A percentile compares a stretch with the other conserved stretches of the same genome.
phyloP scores from a whole-genome alignment of 2,888 invertebrate genomes.

The Pycnomerus fuliginosus region DNA sequence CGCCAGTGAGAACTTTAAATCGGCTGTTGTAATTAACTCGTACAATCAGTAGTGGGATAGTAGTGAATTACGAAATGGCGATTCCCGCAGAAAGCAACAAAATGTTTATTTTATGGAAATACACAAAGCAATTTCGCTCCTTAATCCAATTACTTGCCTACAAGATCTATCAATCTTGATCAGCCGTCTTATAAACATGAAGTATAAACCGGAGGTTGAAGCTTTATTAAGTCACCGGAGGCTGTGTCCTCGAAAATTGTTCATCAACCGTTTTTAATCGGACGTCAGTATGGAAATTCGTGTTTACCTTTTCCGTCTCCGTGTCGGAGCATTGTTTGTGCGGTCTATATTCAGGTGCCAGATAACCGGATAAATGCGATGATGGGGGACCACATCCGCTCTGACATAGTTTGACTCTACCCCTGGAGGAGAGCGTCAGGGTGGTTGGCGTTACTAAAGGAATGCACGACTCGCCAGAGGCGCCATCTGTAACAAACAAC shows the following conservation, averaged over 20 bases:
- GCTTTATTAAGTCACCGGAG: too few species aligned
- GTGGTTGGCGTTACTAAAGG: constrained; percentile 59
- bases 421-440: constrained; percentile 57
- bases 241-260: too few species aligned
- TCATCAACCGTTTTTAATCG: background rate
- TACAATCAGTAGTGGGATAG: too few species aligned
- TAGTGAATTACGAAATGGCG: too few species aligned
- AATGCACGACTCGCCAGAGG: constrained; percentile 50
- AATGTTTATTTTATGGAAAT: too few species aligned
- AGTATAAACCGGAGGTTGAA: too few species aligned
- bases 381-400: constrained; percentile 40
- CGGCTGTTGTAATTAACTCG: too few species aligned
- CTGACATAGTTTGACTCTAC: constrained; percentile 54
- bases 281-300: background rate
- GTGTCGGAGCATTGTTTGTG: constrained; percentile 57
- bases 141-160: constrained; percentile 5
- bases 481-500: constrained; percentile 46
- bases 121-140: too few species aligned
- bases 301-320: constrained; percentile 59
- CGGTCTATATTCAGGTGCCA: constrained; percentile 59
- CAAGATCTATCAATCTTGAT: constrained; percentile 9
- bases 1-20: too few species aligned
- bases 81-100: too few species aligned
- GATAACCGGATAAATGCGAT: constrained; percentile 51
- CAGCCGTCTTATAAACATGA: background rate